phyloP scores from a whole-genome alignment of 2,113 vertebrate genomes.

The Oriolus oriolus region DNA sequence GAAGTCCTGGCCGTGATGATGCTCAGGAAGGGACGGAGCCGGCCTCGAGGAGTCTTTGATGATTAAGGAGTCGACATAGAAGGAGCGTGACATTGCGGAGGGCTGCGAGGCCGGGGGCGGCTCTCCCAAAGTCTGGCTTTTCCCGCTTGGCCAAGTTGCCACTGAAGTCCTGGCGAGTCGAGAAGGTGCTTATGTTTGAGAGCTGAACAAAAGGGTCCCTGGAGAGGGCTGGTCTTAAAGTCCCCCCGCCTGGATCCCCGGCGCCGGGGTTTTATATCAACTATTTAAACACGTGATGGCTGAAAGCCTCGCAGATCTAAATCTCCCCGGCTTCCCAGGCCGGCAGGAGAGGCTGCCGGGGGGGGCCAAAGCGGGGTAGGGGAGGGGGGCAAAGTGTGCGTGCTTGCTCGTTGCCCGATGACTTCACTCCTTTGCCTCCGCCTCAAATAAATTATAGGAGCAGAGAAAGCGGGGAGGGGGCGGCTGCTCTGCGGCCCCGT shows the following conservation, averaged over 20 bases:
- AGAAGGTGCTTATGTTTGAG: constrained; percentile 93
- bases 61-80: constrained; percentile 97
- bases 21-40: constrained; percentile 69
- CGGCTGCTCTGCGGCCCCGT: neutral
- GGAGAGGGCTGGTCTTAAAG: constrained; percentile 93
- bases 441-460: neutral
- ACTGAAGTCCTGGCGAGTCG: constrained; percentile 82
- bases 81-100: constrained; percentile 89
- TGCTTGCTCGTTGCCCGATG: neutral
- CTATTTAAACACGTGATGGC: constrained; percentile 87
- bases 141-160: constrained; percentile 22
- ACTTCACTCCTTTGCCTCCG: neutral
- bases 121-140: neutral
- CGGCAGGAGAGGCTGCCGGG: constrained; percentile 63
- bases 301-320: constrained; percentile 77
- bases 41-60: constrained; percentile 92
- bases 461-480: neutral
- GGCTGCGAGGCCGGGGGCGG: neutral
- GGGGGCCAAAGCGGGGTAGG: neutral
- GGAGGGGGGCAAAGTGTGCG: neutral
- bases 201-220: constrained; percentile 94
- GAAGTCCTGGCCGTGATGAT: constrained; percentile 88
- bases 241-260: constrained; percentile 88
- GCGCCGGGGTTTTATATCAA: constrained; percentile 84
- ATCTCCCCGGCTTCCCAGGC: constrained; percentile 65